Percentiles rank a stretch among this genome's conserved stretches.
phyloP scores from a whole-genome alignment of 1,140 invertebrate genomes.

The Aphelenchoides avenae region DNA sequence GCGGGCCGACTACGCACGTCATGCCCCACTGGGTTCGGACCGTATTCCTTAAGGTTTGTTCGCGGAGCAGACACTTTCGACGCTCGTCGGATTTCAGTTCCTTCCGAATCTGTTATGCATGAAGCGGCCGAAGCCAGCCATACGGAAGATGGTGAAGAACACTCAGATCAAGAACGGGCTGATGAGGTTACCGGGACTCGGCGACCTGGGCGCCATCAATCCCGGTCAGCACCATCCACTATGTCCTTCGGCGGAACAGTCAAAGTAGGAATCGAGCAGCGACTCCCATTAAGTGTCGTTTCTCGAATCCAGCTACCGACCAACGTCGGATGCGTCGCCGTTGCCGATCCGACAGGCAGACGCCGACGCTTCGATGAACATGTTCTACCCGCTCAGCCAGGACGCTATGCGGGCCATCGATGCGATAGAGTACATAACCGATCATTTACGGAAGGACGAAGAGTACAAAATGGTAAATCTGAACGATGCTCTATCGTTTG shows the following conservation, averaged over 20 bases:
- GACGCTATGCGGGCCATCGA: conserved; percentile 55
- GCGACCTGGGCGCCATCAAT: conserved; percentile 42
- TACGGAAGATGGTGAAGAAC: conserved; percentile 30
- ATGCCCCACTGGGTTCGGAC: conserved; percentile 91
- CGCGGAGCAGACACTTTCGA: background rate
- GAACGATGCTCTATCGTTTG: conserved; percentile 14
- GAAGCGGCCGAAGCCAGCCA: conserved; percentile 48
- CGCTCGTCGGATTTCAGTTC: conserved; percentile 59
- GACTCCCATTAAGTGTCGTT: too few species aligned
- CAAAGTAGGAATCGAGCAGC: conserved; percentile 25
- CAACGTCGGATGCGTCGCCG: background rate
- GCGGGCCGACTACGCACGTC: conserved; percentile 77
- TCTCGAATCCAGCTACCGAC: too few species aligned
- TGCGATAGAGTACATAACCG: conserved; percentile 58
- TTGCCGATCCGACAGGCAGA: background rate
- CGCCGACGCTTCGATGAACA: background rate
- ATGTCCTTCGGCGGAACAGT: conserved; percentile 47
- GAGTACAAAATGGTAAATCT: conserved; percentile 51
- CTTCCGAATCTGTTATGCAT: conserved; percentile 55
- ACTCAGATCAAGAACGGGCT: conserved; percentile 30
- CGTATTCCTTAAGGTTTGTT: conserved; percentile 74
- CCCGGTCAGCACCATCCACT: conserved; percentile 49
- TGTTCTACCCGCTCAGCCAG: conserved; percentile 41
- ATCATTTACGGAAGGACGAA: conserved; percentile 54
- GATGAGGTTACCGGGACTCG: conserved; percentile 53